phyloP scores from a whole-genome alignment of 2,797 vertebrate species.

The Otolemur crassicaudatus region DNA sequence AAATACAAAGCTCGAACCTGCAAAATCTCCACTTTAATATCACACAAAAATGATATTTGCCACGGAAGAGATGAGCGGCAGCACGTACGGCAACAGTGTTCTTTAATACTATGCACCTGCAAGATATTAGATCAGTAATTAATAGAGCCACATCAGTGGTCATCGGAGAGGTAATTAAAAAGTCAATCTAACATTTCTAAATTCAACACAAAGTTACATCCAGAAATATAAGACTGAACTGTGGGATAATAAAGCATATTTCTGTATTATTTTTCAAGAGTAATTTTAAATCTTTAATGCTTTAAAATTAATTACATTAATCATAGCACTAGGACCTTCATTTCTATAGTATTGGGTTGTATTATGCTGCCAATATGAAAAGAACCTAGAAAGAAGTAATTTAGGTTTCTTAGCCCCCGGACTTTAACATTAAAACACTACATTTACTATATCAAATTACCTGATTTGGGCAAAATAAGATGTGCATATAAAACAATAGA shows the following conservation, averaged over 20 bases:
- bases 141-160: slow-evolving; percentile 66
- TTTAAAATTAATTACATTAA: slow-evolving; percentile 78
- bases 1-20: slow-evolving; percentile 25
- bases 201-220: slow-evolving; percentile 53
- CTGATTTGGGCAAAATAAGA: slow-evolving; percentile 67
- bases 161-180: slow-evolving; percentile 77
- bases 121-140: slow-evolving; percentile 61
- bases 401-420: slow-evolving; percentile 58
- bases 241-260: slow-evolving; percentile 33
- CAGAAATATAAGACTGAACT: slow-evolving; percentile 23
- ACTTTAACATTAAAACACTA: slow-evolving; percentile 45
- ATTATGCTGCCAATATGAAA: slow-evolving; percentile 44
- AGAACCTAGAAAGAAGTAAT: slow-evolving; percentile 40
- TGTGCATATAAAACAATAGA: not conserved
- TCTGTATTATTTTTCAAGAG: slow-evolving; percentile 56
- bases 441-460: slow-evolving; percentile 66
- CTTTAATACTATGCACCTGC: slow-evolving; percentile 53
- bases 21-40: slow-evolving; percentile 4
- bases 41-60: slow-evolving; percentile 17
- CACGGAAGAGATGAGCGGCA: not conserved
- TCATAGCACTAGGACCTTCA: slow-evolving; percentile 64
- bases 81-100: not conserved
- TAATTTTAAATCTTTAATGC: slow-evolving; percentile 72
- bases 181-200: slow-evolving; percentile 58
- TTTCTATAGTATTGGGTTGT: slow-evolving; percentile 49